These are phyloP conservation scores for Acleris holmiana DNA, from an alignment of 2,888 invertebrate species.

Conservation along the genomic window DNA sequence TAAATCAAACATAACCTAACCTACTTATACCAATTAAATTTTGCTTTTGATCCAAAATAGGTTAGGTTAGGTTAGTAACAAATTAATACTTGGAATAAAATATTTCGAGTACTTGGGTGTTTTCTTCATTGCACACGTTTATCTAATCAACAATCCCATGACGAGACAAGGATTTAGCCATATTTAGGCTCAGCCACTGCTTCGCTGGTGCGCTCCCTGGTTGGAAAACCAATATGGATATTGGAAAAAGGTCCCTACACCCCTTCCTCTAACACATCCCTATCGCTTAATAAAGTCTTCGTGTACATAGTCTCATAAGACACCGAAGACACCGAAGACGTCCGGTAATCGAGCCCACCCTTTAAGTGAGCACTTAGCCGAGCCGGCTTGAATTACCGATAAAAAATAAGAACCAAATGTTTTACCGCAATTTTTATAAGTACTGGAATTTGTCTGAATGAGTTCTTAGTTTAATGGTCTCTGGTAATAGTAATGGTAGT, in stretches of 20 bases:
- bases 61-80: too few species aligned
- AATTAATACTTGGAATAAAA: too few species aligned
- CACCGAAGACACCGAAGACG: slow-evolving; percentile 42
- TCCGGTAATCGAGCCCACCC: slow-evolving; percentile 60
- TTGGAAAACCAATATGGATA: too few species aligned
- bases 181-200: too few species aligned
- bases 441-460: slow-evolving; percentile 13
- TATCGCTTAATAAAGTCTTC: slow-evolving; percentile 14
- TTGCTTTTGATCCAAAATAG: too few species aligned
- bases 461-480: slow-evolving; percentile 1
- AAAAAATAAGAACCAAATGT: slow-evolving; percentile 45
- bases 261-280: neutral
- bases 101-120: too few species aligned
- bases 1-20: too few species aligned
- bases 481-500: neutral
- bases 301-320: slow-evolving; percentile 31
- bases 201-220: too few species aligned
- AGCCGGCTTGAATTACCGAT: slow-evolving; percentile 68
- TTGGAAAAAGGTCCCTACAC: neutral
- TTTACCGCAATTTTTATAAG: slow-evolving; percentile 10
- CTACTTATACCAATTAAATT: too few species aligned
- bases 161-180: too few species aligned
- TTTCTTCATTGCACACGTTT: too few species aligned
- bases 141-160: too few species aligned
- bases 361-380: slow-evolving; percentile 70